Conservation (phyloP, 2,113 vertebrate genomes). For the Castor canadensis region DNA sequence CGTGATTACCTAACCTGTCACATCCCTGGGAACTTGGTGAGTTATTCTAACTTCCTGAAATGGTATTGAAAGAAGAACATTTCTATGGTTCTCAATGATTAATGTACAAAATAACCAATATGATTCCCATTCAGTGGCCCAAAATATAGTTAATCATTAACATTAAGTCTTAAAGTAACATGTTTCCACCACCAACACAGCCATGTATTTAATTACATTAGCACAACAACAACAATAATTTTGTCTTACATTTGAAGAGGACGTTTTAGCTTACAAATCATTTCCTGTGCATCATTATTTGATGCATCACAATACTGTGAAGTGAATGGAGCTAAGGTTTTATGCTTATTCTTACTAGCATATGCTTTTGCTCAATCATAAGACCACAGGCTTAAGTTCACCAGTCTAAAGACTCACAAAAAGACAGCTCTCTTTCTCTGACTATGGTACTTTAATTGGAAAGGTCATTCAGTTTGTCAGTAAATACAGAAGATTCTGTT, state of each 20-base stretch:
- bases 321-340: background rate
- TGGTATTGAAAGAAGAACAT: background rate
- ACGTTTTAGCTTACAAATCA: background rate
- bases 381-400: background rate
- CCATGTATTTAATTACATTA: background rate
- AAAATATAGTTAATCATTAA: conserved; percentile 29
- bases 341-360: background rate
- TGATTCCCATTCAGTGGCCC: background rate
- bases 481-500: background rate
- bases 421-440: background rate
- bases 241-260: background rate
- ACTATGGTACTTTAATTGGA: background rate
- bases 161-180: background rate
- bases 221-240: background rate
- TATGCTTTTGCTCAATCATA: background rate
- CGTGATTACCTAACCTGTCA: background rate
- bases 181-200: background rate
- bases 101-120: background rate
- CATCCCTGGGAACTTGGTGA: background rate
- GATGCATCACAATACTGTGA: background rate
- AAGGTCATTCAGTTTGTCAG: background rate
- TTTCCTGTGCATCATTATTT: background rate
- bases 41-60: background rate
- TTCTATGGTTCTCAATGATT: background rate
- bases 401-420: background rate